Conservation (phyloP, 2,888 invertebrate species). For the Eulithis testata region DNA sequence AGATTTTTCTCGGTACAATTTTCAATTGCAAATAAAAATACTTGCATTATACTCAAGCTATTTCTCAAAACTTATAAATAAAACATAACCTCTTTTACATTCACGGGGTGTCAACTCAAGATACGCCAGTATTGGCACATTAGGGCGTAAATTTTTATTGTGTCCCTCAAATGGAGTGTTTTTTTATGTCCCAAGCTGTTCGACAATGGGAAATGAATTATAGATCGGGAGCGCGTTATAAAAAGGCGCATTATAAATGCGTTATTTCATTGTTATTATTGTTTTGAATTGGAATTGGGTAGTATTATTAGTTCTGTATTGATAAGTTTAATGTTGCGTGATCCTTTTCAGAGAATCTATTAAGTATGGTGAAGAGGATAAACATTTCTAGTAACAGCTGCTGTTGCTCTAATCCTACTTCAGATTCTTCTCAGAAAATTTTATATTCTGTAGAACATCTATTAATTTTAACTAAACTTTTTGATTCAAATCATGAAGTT, state of each 20-base stretch:
- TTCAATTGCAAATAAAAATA: constrained; percentile 40
- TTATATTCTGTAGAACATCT: background rate
- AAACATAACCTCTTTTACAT: constrained; percentile 47
- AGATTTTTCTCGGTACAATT: constrained; percentile 40
- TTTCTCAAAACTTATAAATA: constrained; percentile 45
- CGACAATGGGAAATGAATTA: constrained; percentile 48
- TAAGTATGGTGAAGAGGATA: constrained; percentile 15
- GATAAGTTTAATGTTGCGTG: constrained; percentile 32
- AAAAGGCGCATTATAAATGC: constrained; percentile 45
- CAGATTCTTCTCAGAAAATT: constrained; percentile 1
- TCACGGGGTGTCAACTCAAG: constrained; percentile 48
- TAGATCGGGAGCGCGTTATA: constrained; percentile 43
- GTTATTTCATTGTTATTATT: constrained; percentile 51
- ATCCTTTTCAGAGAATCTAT: constrained; percentile 22
- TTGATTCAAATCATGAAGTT: too few relatives aligned
- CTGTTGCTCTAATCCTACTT: constrained; percentile 20
- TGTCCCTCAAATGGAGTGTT: constrained; percentile 62
- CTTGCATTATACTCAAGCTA: constrained; percentile 23
- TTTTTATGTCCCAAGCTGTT: constrained; percentile 47
- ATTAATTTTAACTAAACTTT: background rate
- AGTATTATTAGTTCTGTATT: constrained; percentile 18
- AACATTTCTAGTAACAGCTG: constrained; percentile 26
- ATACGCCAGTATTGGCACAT: constrained; percentile 46
- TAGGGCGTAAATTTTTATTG: constrained; percentile 50
- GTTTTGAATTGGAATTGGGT: constrained; percentile 34